Evolutionary conservation across 2,797 vertebrate species (phyloP), one percentile per base, ranked within the genome.

Genomic region (Syngnathus rostellatus): DNA sequence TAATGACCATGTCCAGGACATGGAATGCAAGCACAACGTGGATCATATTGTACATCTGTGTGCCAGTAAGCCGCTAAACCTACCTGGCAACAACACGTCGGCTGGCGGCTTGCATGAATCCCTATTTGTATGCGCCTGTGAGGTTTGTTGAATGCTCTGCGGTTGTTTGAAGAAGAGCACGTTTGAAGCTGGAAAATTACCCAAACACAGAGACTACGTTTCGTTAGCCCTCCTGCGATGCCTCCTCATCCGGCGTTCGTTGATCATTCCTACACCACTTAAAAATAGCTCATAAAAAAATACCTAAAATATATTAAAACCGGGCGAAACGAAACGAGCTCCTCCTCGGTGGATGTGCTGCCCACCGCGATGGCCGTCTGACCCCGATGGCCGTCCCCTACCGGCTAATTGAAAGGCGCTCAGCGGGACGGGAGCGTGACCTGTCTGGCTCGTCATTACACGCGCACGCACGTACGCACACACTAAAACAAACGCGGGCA

Each of bases 331-430:
- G n/a, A 58, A 60, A 60, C 10, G 23, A 12, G 58, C 58, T 60
- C 55, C 1, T 17, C 23, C 50, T 51, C 65, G 69, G 75, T 75
- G 81, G 85, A 85, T 86, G 83, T 82, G 76, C 73, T 50, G 68
- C 68, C 68, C 68, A 73, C 67, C 37, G 65, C 55, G 75, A 81
- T 83, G 68, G 71, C 72, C 0, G 64, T 65, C 74, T 83, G 82
- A 88, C 81, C 79, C 70, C 25, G 7, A 38, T 61, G 58, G 73
- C 19, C 3, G 53, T 68, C 72, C 71, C 62, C 62, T 16, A 60
- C 74, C 25, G 54, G 79, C 77, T 86, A 86, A 86, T 82, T 86
- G 81, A 86, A 85, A 81, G 78, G 78, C 68, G 58, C 6, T 61
- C 69, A 71, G 68, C 67, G 67, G 75, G 78, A 84, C 74, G 78